Base-by-base conservation (phyloP, 2,113 vertebrate genomes). In the Pseudolaguvia tuberculata region DNA sequence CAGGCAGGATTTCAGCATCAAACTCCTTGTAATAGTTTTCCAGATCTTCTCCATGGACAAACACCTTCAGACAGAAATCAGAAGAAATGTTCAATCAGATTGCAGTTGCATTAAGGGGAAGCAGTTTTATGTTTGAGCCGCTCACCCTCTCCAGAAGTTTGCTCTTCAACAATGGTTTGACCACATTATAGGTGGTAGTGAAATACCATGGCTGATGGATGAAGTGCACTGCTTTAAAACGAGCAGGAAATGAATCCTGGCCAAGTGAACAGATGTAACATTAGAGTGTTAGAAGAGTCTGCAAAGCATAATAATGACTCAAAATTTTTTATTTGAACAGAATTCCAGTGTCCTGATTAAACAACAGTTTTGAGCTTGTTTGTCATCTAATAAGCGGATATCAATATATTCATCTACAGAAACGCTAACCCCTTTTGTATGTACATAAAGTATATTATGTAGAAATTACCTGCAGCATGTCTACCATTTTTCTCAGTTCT, bases 121-220 rank as follows among this genome's bases (percentile, higher is more conserved):
- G 31, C 59, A 13, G 18, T 65, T 45, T 17, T 25, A 8, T 18
- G 18, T 9, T 17, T 18, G 14, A 50, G 21, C 14, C 15, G 84
- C 93, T 94, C 85, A 99, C 97, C 89, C 97, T 90, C 81, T 98
- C 94, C 21, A 99, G 90, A 58, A 99, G 89, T 80, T 99, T 99
- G 91, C 92, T 90, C 87, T 99, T 99, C 90, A 98, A 87, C 79
- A 99, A 94, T 0, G 97, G 96, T 83, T 96, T 97, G 82, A 98
- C 97, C 82, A 98, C 89, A 0, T 97, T 99, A 89, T 98, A 99
- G 77, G 97, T 99, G 39, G 96, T 98, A 83, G 96, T 98, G 87
- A 99, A 99, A 84, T 98, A 98, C 97, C 97, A 99, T 0, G 97
- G 97, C 87, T 99, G 96, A 84, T 99, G 92, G 86, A 99, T 97